These are phyloP conservation scores for Vombatus ursinus DNA, from an alignment of 2,113 vertebrate genomes.

Conservation along the genomic window DNA sequence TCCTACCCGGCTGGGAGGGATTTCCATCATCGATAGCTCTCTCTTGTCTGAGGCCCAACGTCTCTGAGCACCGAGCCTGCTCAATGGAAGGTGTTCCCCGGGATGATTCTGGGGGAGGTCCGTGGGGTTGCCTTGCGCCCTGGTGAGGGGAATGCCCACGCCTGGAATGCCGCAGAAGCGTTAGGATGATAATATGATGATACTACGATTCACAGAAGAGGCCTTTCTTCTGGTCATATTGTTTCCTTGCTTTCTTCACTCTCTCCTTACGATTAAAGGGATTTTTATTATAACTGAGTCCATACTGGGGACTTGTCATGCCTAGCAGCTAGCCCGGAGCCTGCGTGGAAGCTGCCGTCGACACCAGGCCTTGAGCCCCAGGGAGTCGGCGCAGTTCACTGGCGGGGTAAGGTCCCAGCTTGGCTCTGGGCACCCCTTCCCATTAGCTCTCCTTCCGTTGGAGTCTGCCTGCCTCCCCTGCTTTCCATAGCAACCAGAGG, in stretches of 20 bases:
- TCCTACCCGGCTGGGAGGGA: too few species aligned
- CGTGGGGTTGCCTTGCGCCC: background rate
- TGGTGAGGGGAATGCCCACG: too few species aligned
- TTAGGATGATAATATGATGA: too few species aligned
- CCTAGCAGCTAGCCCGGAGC: background rate
- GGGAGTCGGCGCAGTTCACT: background rate
- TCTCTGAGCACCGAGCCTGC: background rate
- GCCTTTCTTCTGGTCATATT: too few species aligned
- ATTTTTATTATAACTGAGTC: background rate
- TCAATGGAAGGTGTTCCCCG: background rate
- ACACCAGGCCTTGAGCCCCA: too few species aligned
- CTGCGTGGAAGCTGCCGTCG: background rate
- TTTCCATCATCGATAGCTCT: background rate
- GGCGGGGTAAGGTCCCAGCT: background rate
- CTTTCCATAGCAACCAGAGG: slow-evolving; percentile 43
- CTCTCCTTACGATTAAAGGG: background rate
- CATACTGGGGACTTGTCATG: background rate
- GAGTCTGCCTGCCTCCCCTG: slow-evolving; percentile 10
- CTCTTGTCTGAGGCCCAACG: background rate
- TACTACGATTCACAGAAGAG: too few species aligned
- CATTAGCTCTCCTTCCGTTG: background rate
- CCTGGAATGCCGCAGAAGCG: too few species aligned
- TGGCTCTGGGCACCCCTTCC: background rate
- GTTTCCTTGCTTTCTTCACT: too few species aligned
- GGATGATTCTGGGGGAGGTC: background rate